A percentile compares a stretch with the other conserved stretches of the same genome.
Evolutionary conservation across 2,797 vertebrate genomes (phyloP).

Genomic region (Pelobates cultripes): DNA sequence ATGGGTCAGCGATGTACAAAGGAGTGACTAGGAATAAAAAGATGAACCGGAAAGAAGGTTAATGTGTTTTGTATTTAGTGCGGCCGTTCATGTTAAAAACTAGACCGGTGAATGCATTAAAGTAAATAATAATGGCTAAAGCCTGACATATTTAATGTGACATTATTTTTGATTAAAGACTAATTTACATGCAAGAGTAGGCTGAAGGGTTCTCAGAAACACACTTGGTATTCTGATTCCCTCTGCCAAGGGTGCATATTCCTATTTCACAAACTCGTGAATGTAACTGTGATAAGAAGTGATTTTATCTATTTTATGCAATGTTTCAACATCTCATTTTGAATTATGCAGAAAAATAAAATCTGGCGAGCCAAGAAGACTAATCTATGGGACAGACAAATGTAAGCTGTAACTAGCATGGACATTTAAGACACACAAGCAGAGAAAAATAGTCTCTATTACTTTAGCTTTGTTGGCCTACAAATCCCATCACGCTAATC

Average conservation of each 20-base stretch:
- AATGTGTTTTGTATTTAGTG: constrained; percentile 38
- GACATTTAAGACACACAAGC: background rate
- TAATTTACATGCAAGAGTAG: constrained; percentile 2
- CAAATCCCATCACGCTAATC: background rate
- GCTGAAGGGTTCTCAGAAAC: constrained; percentile 4
- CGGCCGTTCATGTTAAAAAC: constrained; percentile 1
- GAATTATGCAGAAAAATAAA: background rate
- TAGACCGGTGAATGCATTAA: constrained; percentile 29
- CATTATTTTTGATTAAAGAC: constrained; percentile 20
- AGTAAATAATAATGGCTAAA: constrained; percentile 11
- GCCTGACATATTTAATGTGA: constrained; percentile 6
- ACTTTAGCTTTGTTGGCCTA: background rate
- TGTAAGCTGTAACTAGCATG: too few species aligned
- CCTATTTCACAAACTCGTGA: background rate
- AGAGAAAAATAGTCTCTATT: background rate
- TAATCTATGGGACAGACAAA: too few species aligned
- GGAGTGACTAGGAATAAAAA: constrained; percentile 13
- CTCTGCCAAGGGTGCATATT: background rate
- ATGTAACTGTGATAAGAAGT: background rate
- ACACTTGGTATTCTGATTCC: background rate
- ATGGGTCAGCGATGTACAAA: constrained; percentile 37
- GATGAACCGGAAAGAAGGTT: constrained; percentile 30
- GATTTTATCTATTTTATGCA: background rate
- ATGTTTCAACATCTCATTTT: too few species aligned
- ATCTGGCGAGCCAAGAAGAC: background rate